Conservation (phyloP, 2,113 vertebrate genomes). For the Piaya cayana region DNA sequence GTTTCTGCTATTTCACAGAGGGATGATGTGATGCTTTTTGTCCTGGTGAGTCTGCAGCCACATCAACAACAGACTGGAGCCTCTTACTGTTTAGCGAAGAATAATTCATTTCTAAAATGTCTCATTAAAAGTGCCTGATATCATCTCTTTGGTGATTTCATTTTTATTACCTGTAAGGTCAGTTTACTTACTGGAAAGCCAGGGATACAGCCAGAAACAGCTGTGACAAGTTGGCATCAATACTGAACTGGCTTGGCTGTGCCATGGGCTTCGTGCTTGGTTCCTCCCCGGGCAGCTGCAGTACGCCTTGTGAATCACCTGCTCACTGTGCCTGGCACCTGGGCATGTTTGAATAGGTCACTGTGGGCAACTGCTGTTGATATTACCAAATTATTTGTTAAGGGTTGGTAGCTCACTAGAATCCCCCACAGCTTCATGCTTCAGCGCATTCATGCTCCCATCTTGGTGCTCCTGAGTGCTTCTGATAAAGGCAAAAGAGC, state of each 20-base stretch:
- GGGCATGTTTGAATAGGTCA: neutral
- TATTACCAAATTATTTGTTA: neutral
- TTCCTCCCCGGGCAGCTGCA: neutral
- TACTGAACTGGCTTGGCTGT: neutral
- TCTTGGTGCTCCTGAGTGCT: neutral
- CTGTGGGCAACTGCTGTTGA: neutral
- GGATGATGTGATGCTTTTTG: neutral
- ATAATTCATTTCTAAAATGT: neutral
- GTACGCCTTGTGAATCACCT: neutral
- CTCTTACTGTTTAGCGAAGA: neutral
- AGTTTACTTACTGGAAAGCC: neutral
- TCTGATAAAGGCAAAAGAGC: neutral
- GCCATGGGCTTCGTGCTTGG: neutral
- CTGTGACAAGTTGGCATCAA: neutral
- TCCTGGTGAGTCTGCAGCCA: neutral
- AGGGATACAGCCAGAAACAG: neutral
- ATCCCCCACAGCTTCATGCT: neutral
- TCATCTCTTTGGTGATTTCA: neutral
- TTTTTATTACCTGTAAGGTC: neutral
- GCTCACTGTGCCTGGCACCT: neutral
- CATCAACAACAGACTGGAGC: neutral
- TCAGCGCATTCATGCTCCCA: fast-evolving
- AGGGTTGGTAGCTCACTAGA: neutral
- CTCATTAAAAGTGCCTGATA: neutral
- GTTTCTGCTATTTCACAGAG: neutral